Base-by-base conservation (phyloP, 2,797 vertebrate species). In the Galago senegalensis region DNA sequence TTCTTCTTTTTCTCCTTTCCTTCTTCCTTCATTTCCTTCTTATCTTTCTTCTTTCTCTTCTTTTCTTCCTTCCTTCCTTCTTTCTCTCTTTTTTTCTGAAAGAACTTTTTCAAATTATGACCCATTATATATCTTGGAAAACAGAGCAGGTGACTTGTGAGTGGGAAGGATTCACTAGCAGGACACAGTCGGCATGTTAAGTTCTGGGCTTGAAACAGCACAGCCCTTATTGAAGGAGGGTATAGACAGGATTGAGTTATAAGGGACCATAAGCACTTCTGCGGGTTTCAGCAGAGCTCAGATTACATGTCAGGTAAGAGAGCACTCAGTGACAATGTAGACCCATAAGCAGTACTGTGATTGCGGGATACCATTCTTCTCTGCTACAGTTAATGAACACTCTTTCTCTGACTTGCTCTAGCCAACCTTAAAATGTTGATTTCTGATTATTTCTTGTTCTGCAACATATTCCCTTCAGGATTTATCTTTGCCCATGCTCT, bases 261-360 rank as follows among this genome's bases (percentile, higher is more conserved):
- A 29, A 11, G 10, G 89, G 43, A 60, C 46, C 14, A 0, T 37
- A 83, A 91, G 53, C 46, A 80, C 79, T 92, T 61, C 76, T 80
- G 87, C 17, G 83, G 65, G 75, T 93, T 96, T 91, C 89, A 73
- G 46, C 25, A 53, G 65, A 93, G 96, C 56, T 96, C 94, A 34
- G 16, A 91, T 95, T 91, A 84, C 76, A 69, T 11, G 43, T 1
- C 10, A 18, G 40, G 65, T 16, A 53, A 84, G 46, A 40, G 53
- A 79, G n/a, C 84, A 72, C 72, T 69, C 73, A 91, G 87, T n/a
- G 81, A 91, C 56, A 37, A 88, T 40, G 77, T 82, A 89, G 94
- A 95, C 37, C 87, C 77, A 94, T 93, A 88, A 93, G 40, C 75
- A 87, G 81, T 79, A n/a, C 9, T 58, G 37, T 85, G 53, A 82